Evolutionary conservation across 1,140 invertebrate species (phyloP), one percentile per base, ranked within the genome.

Genomic region (Theocolax elegans): DNA sequence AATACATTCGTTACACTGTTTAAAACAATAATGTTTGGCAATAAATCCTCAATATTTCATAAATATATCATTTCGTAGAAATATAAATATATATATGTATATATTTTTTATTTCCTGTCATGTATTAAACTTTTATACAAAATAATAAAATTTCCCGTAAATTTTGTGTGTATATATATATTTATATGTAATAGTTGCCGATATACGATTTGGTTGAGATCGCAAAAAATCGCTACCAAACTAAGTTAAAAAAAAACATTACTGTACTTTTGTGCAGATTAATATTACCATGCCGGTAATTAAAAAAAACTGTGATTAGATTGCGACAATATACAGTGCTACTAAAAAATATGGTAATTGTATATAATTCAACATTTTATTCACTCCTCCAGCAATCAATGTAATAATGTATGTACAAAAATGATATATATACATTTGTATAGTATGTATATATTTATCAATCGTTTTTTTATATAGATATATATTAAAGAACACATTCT

Each of bases 161-260:
- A n/a, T n/a, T n/a, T n/a, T n/a, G n/a, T n/a, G n/a, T n/a, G n/a
- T n/a, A n/a, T n/a, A n/a, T n/a, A n/a, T n/a, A n/a, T n/a, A n/a
- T n/a, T n/a, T n/a, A n/a, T n/a, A n/a, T n/a, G n/a, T n/a, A n/a
- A n/a, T n/a, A n/a, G n/a, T n/a, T n/a, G n/a, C 80, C 65, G 71
- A 73, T n/a, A 62, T 77, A 74, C 17, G 76, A 46, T 29, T 74
- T 75, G 46, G 67, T 29, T 38, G 65, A 46, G 76, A 51, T n/a
- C n/a, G n/a, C n/a, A n/a, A n/a, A n/a, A 15, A 38, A n/a, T 38
- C 19, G 42, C 25, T 68, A 49, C 23, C 58, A 54, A 31, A 60
- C 54, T 59, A 59, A n/a, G 42, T 46, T n/a, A n/a, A n/a, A n/a
- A 29, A 44, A 59, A 44, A 59, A 17, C 25, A 10, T 68, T 51